Evolutionary conservation across 1,140 invertebrate genomes (phyloP).

Genomic region (Neodiprion fabricii): DNA sequence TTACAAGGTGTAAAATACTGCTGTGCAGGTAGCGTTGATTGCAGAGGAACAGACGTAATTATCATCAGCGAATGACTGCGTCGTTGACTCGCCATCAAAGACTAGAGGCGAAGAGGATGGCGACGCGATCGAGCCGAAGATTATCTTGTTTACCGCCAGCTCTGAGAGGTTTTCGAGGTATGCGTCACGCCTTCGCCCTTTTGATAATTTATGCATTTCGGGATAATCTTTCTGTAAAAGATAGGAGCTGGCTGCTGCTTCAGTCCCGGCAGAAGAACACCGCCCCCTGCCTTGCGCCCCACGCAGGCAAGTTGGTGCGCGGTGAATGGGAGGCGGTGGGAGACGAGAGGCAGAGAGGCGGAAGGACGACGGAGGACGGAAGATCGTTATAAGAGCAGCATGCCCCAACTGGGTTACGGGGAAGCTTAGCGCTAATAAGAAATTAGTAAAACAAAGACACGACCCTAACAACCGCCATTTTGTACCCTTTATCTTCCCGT

Average conservation of each 20-base stretch:
- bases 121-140: neutral
- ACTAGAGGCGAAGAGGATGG: too few species aligned
- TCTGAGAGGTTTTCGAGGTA: neutral
- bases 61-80: too few species aligned
- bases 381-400: conserved; percentile 17
- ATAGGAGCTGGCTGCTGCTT: conserved; percentile 24
- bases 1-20: too few species aligned
- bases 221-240: conserved; percentile 50
- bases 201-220: conserved; percentile 55
- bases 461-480: conserved; percentile 15
- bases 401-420: conserved; percentile 15
- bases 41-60: too few species aligned
- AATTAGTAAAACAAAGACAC: conserved; percentile 32
- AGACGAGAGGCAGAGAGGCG: neutral
- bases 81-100: too few species aligned
- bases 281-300: neutral
- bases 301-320: conserved; percentile 26
- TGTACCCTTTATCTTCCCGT: conserved; percentile 11
- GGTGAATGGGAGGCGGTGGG: conserved; percentile 10
- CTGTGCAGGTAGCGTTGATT: too few species aligned
- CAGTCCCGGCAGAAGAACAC: neutral
- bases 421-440: conserved; percentile 29
- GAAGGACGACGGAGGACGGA: neutral
- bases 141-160: conserved; percentile 1
- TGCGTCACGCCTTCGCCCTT: conserved; percentile 36